Base-by-base conservation (phyloP, 2,888 invertebrate genomes). In the Agrotis ipsilon region DNA sequence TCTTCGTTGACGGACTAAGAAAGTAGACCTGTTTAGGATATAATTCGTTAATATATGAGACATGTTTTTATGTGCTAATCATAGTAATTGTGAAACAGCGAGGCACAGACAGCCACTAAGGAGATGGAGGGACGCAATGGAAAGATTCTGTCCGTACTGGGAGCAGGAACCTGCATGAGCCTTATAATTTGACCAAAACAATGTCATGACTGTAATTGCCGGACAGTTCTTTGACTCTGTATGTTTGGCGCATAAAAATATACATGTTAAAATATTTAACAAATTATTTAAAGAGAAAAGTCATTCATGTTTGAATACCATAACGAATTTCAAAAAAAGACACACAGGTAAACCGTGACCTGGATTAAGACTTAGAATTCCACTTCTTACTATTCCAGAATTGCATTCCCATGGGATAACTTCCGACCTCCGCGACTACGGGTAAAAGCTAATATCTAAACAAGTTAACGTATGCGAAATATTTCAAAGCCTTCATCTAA, bases 401-500 rank as follows among this genome's bases (percentile, higher is more conserved):
- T 24, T 55, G 27, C 3, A 9, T 52, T 55, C 3, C 27, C 54
- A 11, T 54, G 54, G n/a, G 11, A 32, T n/a, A 2, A 55, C 13
- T 32, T 1, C 11, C n/a, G 1, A 27, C 24, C 3, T 18, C 24
- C 9, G 1, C 32, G n/a, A 6, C 32, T 55, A 11, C 13, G n/a
- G 6, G n/a, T 0, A 32, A 32, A 55, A 32, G n/a, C 32, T 55
- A 14, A n/a, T 21, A 14, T 48, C 14, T 52, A 39, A 39, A 46
- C 16, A 61, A 61, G n/a, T 39, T 51, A 55, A 60, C 19, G 21
- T 48, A 48, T 27, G 27, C 51, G 39, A 61, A 46, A 77, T 57
- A 77, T 46, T 49, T 39, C 39, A 54, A 66, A 74, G 39, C 1
- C 51, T 59, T 51, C 43, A 46, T 54, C 52, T 55, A 54, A 64